Conservation (phyloP, 2,113 vertebrate species). For the Lucifuga dentata region DNA sequence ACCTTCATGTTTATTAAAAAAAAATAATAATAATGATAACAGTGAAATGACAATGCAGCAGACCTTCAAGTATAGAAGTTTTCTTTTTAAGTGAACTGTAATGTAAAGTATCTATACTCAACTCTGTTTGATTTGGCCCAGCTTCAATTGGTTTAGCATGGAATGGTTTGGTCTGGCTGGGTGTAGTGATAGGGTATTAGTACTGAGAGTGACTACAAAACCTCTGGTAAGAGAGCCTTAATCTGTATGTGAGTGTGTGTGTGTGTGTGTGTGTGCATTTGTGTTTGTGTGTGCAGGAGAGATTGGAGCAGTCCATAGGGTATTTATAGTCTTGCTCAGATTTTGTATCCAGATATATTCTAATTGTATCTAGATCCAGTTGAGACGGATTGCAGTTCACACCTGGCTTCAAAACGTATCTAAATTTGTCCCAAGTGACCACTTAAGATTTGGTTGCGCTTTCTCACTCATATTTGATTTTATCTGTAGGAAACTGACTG, state of each 20-base stretch:
- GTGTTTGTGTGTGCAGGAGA: slow-evolving; percentile 37
- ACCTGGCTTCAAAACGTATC: background rate
- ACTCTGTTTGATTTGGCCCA: slow-evolving; percentile 60
- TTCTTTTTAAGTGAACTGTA: slow-evolving; percentile 36
- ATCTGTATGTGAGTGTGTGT: slow-evolving; percentile 59
- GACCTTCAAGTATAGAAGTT: slow-evolving; percentile 22
- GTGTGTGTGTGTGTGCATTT: slow-evolving; percentile 38
- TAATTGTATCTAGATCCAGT: background rate
- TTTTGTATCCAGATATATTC: background rate
- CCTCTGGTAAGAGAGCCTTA: slow-evolving; percentile 61
- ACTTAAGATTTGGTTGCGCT: too few relatives aligned
- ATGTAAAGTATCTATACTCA: slow-evolving; percentile 38
- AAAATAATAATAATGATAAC: background rate
- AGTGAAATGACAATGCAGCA: slow-evolving; percentile 18
- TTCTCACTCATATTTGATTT: too few relatives aligned
- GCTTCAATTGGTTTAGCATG: slow-evolving; percentile 55
- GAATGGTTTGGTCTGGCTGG: slow-evolving; percentile 60
- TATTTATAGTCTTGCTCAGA: slow-evolving; percentile 22
- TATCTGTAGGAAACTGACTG: too few relatives aligned
- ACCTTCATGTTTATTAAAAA: too few relatives aligned
- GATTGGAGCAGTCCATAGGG: slow-evolving; percentile 19
- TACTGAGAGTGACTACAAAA: slow-evolving; percentile 62
- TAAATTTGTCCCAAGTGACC: slow-evolving; percentile 1
- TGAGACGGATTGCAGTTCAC: slow-evolving; percentile 2
- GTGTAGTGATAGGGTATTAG: slow-evolving; percentile 61